These are phyloP conservation scores for Isurus oxyrinchus DNA, from an alignment of 2,113 vertebrate species.

Conservation along the genomic window DNA sequence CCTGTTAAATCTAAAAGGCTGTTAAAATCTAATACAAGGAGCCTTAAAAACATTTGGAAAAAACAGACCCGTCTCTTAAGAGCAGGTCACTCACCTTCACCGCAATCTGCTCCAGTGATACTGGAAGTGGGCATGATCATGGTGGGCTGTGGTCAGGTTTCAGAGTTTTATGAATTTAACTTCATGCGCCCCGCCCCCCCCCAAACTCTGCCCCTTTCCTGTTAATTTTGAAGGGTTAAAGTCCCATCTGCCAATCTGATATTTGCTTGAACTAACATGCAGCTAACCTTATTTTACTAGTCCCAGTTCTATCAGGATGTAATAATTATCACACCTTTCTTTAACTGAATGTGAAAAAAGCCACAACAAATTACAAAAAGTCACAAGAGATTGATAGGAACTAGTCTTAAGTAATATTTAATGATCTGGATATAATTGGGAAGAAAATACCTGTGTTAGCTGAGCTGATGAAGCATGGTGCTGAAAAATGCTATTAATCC, in stretches of 20 bases:
- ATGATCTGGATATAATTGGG: slow-evolving; percentile 43
- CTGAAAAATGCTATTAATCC: neutral
- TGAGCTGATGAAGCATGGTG: neutral
- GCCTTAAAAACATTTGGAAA: neutral
- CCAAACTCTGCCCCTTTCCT: neutral
- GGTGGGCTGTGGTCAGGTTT: neutral
- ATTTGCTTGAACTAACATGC: slow-evolving; percentile 39
- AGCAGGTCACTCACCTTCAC: neutral
- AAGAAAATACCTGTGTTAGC: slow-evolving; percentile 49
- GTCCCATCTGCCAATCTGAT: neutral
- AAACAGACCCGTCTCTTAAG: neutral
- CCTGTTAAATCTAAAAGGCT: neutral
- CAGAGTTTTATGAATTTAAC: neutral
- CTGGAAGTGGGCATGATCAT: neutral
- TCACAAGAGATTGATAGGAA: slow-evolving; percentile 41
- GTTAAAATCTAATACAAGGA: neutral
- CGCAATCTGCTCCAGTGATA: neutral
- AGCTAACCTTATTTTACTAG: slow-evolving; percentile 58
- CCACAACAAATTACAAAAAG: slow-evolving; percentile 50
- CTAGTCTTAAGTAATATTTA: slow-evolving; percentile 50
- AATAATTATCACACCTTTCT: slow-evolving; percentile 51
- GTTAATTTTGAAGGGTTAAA: neutral
- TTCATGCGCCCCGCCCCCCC: neutral
- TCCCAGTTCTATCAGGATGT: slow-evolving; percentile 49
- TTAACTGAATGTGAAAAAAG: slow-evolving; percentile 44